Base-by-base conservation (phyloP, 2,888 invertebrate genomes). In the Auanema sp. region DNA sequence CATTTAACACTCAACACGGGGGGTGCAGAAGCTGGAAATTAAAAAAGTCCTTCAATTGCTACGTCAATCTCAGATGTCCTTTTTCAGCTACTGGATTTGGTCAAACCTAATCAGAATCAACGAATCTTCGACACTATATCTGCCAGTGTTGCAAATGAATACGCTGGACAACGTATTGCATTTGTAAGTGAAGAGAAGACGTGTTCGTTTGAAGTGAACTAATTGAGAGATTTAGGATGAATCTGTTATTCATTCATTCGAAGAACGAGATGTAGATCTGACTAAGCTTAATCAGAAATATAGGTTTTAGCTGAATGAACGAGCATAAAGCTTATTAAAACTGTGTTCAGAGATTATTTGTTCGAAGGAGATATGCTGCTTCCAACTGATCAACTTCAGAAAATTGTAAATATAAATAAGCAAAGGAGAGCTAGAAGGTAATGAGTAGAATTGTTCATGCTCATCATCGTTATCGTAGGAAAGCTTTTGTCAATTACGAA, bases 331-430 rank as follows among this genome's bases (percentile, higher is more conserved):
- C n/a, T 52, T 18, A n/a, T 4, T 21, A 52, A 21, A 8, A 33
- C 33, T 33, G 57, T 23, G 18, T 63, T 40, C 52, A 70, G 70
- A 41, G 69, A 70, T 33, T 61, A 70, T n/a, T 50, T 73, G 0
- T 73, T 60, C 33, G 65, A 73, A 49, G 72, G 72, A 23, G 72
- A 73, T 54, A 73, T 73, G 70, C 62, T 68, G 4, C 60, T 73
- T 12, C 59, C 53, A n/a, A 66, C 68, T 40, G 55, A 63, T 14
- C 68, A 65, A 40, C 40, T 73, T 24, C 58, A 61, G 41, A 11
- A 62, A 23, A 64, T 73, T 24, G 66, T 73, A 12, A 24, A 52
- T 18, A 24, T n/a, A 52, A 56, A 53, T 23, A 49, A 18, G 21
- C 56, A 62, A 14, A 49, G 62, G 62, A 57, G 12, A 16, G 16